Conservation (phyloP, 2,888 invertebrate species). For the Melanargia galathea region DNA sequence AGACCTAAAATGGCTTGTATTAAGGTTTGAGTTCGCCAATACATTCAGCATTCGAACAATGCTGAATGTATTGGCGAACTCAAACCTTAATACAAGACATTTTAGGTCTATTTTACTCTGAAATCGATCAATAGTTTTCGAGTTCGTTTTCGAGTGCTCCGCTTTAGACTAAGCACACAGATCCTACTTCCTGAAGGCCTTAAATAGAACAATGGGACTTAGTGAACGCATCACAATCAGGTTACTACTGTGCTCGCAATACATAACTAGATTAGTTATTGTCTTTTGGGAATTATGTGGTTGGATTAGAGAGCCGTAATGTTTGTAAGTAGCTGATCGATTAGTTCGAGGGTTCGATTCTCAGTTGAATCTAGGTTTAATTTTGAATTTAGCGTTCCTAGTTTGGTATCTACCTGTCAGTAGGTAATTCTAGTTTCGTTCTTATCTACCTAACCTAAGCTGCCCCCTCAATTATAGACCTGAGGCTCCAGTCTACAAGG, state of each 20-base stretch:
- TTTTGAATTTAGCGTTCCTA: not conserved
- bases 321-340: not conserved
- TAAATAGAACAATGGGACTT: slow-evolving; percentile 67
- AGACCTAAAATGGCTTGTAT: no score
- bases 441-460: no score
- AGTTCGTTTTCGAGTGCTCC: no score
- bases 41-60: no score
- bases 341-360: not conserved
- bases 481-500: no score
- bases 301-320: slow-evolving; percentile 32
- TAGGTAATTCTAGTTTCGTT: not conserved
- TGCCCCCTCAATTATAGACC: no score
- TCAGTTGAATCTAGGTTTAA: not conserved
- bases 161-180: no score
- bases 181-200: slow-evolving; percentile 60
- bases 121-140: no score
- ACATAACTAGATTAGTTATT: slow-evolving; percentile 32
- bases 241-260: slow-evolving; percentile 60
- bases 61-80: no score
- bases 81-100: no score
- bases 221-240: slow-evolving; percentile 66
- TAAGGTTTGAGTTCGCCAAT: no score
- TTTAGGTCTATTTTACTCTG: no score
- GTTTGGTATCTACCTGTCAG: not conserved
- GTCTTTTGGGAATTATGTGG: slow-evolving; percentile 40